phyloP scores from a whole-genome alignment of 2,113 vertebrate genomes.

The Heteronetta atricapilla region DNA sequence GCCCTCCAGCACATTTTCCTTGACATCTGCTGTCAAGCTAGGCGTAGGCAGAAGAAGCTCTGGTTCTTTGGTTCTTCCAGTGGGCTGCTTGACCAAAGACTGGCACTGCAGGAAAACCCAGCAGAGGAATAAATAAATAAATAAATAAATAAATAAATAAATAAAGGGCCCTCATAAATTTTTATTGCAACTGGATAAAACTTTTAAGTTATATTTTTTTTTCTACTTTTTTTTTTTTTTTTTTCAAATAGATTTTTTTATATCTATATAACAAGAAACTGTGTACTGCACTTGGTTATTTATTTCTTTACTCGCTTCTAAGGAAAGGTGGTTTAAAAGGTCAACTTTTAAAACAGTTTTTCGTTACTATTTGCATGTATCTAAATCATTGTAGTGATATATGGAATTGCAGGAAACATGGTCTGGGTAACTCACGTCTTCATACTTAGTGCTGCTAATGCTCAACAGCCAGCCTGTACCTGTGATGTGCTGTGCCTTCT shows the following conservation, averaged over 20 bases:
- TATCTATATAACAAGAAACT: background rate
- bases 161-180: background rate
- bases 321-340: background rate
- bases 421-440: background rate
- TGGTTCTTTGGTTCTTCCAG: background rate
- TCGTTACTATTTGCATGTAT: background rate
- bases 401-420: background rate
- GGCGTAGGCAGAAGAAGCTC: background rate
- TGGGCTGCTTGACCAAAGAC: background rate
- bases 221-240: background rate
- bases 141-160: too few species aligned
- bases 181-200: background rate
- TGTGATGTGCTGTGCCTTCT: background rate
- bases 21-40: conserved; percentile 17
- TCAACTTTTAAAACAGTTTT: background rate
- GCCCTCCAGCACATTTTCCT: background rate
- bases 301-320: background rate
- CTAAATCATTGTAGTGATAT: background rate
- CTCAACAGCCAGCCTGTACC: background rate
- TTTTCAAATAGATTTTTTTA: too few species aligned
- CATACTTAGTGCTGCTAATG: fast-evolving
- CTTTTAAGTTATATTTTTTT: background rate
- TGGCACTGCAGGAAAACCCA: background rate
- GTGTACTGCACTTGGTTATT: background rate
- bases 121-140: background rate